These are phyloP conservation scores for Venustaconcha ellipsiformis DNA, from an alignment of 1,140 invertebrate genomes.

Conservation along the genomic window DNA sequence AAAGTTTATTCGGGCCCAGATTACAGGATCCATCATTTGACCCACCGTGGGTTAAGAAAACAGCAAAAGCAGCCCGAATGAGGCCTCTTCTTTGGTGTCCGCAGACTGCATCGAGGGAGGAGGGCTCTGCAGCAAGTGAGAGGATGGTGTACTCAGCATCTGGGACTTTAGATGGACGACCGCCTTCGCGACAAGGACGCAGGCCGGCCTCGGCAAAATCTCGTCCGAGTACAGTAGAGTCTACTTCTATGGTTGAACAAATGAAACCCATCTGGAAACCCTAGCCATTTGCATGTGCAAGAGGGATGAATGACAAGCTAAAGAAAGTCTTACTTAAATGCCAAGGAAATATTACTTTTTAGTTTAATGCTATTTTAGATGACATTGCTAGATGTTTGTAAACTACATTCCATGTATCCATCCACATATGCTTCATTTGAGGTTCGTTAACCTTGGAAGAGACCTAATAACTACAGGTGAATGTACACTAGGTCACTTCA, in stretches of 20 bases:
- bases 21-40: slow-evolving; percentile 55
- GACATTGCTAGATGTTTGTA: too few species aligned
- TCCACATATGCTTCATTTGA: too few species aligned
- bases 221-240: slow-evolving; percentile 44
- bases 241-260: slow-evolving; percentile 12
- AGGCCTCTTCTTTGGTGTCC: slow-evolving; percentile 31
- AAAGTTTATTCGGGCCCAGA: slow-evolving; percentile 54
- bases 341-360: too few species aligned
- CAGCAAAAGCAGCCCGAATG: slow-evolving; percentile 5
- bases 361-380: too few species aligned
- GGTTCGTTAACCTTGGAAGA: too few species aligned
- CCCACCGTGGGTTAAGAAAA: slow-evolving; percentile 53
- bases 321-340: too few species aligned
- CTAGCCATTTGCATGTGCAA: background rate
- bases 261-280: slow-evolving; percentile 23
- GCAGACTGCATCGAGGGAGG: slow-evolving; percentile 23
- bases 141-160: slow-evolving; percentile 26
- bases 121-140: slow-evolving; percentile 22
- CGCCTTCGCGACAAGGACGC: slow-evolving; percentile 44
- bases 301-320: too few species aligned
- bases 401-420: too few species aligned
- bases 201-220: slow-evolving; percentile 35
- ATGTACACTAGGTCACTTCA: too few species aligned
- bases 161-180: slow-evolving; percentile 41
- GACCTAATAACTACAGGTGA: too few species aligned